Percentiles rank a stretch among this genome's conserved stretches.
phyloP scores from a whole-genome alignment of 2,113 vertebrate genomes.

The Nettapus auritus region DNA sequence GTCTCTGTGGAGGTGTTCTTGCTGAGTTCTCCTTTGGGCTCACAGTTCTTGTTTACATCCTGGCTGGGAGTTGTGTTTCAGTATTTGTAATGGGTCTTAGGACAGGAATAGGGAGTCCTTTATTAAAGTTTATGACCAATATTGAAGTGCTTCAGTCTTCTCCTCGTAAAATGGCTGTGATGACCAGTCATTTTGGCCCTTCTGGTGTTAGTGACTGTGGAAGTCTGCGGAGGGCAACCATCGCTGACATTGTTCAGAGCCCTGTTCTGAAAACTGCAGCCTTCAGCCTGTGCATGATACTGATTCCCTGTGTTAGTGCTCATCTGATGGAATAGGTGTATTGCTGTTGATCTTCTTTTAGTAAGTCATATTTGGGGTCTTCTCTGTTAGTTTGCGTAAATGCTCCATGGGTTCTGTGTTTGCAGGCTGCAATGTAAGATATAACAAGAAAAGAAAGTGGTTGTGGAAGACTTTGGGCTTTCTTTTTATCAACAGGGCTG shows the following conservation, averaged over 20 bases:
- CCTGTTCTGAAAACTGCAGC: background rate
- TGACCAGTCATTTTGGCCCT: background rate
- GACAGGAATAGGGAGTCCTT: background rate
- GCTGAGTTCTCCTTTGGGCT: background rate
- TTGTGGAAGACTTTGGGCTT: background rate
- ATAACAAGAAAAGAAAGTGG: background rate
- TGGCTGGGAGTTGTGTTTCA: background rate
- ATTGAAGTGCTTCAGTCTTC: background rate
- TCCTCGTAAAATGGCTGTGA: background rate
- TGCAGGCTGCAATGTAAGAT: background rate
- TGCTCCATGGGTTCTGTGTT: background rate
- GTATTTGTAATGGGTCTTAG: background rate
- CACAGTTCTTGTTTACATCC: background rate
- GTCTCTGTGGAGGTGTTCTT: background rate
- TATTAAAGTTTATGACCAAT: background rate
- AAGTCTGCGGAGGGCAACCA: background rate
- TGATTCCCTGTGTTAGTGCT: background rate
- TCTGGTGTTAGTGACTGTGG: background rate
- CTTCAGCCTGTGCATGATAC: background rate
- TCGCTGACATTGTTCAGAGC: background rate
- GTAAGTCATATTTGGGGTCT: background rate
- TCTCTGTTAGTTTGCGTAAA: background rate
- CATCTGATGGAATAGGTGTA: background rate
- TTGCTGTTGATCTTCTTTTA: background rate
- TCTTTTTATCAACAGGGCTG: background rate